Conservation (phyloP, 2,113 vertebrate species). For the Vulpes ferrilata region DNA sequence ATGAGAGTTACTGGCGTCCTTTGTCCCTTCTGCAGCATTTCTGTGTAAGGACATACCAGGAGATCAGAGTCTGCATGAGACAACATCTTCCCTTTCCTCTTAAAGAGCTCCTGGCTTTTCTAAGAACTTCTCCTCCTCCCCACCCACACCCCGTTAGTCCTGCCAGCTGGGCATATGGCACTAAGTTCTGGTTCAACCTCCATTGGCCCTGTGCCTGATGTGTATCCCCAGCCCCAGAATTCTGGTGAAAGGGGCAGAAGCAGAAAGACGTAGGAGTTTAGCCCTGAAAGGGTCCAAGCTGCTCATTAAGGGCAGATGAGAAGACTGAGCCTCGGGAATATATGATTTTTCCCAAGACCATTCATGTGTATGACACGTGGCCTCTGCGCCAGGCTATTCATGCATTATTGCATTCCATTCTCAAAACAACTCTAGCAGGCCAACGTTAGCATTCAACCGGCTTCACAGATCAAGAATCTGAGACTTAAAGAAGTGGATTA, state of each 20-base stretch:
- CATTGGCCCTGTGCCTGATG: background rate
- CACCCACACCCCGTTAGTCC: background rate
- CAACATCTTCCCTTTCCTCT: background rate
- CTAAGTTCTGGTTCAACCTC: background rate
- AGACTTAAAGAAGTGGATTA: background rate
- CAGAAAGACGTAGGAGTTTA: background rate
- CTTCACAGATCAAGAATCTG: background rate
- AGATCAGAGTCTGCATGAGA: background rate
- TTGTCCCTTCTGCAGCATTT: background rate
- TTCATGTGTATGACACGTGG: background rate
- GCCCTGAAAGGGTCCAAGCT: background rate
- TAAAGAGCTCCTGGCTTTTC: background rate
- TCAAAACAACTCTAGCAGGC: background rate
- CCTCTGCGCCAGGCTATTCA: background rate
- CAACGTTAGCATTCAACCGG: background rate
- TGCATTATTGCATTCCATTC: background rate
- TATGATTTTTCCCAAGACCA: background rate
- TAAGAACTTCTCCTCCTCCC: background rate
- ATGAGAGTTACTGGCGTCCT: background rate
- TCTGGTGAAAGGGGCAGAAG: background rate
- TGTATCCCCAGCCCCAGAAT: background rate
- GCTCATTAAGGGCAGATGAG: background rate
- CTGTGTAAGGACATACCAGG: background rate
- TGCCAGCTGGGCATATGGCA: background rate
- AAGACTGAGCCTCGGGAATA: background rate